These are phyloP conservation scores for Stenolophus ochropezus DNA, from an alignment of 2,888 invertebrate genomes.

Conservation along the genomic window DNA sequence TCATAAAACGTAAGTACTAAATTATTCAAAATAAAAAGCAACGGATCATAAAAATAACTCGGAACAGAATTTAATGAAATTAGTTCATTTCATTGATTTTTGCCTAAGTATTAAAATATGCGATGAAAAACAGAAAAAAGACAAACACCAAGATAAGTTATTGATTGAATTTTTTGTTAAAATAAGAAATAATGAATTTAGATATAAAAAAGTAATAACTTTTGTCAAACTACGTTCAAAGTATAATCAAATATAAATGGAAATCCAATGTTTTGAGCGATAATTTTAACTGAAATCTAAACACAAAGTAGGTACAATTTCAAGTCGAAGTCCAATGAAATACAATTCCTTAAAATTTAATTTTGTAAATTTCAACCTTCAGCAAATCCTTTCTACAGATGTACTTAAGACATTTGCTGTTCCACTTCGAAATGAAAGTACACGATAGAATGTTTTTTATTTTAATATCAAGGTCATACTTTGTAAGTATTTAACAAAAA, in stretches of 20 bases:
- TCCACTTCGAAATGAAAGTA: constrained; percentile 55
- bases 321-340: constrained; percentile 2
- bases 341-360: constrained; percentile 8
- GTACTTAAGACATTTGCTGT: constrained; percentile 40
- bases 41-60: constrained; percentile 1
- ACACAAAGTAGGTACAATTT: constrained; percentile 15
- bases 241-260: background rate
- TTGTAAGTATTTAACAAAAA: constrained; percentile 49
- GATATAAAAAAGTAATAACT: constrained; percentile 24
- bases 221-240: background rate
- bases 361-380: constrained; percentile 51
- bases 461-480: constrained; percentile 58
- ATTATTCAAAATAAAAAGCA: background rate
- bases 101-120: constrained; percentile 25
- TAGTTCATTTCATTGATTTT: constrained; percentile 18
- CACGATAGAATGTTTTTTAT: constrained; percentile 54
- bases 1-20: background rate
- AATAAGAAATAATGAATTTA: constrained; percentile 33
- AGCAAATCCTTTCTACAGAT: constrained; percentile 51
- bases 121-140: constrained; percentile 26
- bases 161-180: constrained; percentile 35
- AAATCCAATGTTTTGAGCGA: background rate
- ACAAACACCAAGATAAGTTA: constrained; percentile 20
- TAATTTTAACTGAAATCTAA: background rate
- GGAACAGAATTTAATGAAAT: constrained; percentile 6